A percentile compares a stretch with the other conserved stretches of the same genome.
These are phyloP conservation scores for Columbina picui DNA, from an alignment of 2,113 vertebrate species.

Conservation along the genomic window DNA sequence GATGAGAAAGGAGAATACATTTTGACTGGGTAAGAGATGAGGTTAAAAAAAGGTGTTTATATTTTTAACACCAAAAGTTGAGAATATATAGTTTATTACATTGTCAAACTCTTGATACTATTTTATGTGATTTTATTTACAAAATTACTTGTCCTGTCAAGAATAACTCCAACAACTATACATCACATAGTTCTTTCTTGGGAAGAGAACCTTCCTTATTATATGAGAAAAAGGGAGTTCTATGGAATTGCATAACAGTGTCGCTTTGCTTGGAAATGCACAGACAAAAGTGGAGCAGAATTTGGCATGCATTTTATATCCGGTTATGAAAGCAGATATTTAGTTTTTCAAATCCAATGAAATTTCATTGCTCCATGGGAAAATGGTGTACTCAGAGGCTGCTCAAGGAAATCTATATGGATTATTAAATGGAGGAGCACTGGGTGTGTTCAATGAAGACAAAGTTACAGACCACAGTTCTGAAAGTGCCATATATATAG, in stretches of 20 bases:
- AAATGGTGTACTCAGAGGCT: not conserved
- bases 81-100: not conserved
- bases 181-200: not conserved
- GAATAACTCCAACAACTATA: not conserved
- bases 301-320: not conserved
- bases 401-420: not conserved
- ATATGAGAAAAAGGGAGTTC: not conserved
- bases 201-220: not conserved
- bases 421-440: not conserved
- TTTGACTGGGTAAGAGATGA: not conserved
- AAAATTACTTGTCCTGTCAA: not conserved
- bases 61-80: not conserved
- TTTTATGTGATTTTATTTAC: not conserved
- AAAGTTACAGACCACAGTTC: not conserved
- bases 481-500: not conserved
- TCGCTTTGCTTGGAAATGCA: not conserved
- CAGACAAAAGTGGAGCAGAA: not conserved
- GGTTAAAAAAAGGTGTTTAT: not conserved
- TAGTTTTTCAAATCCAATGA: not conserved
- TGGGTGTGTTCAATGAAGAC: not conserved
- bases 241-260: not conserved
- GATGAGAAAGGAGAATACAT: not conserved
- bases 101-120: not conserved
- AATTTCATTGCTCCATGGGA: not conserved
- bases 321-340: not conserved